Evolutionary conservation across 2,888 invertebrate genomes (phyloP).

Genomic region (Anodontia alba): DNA sequence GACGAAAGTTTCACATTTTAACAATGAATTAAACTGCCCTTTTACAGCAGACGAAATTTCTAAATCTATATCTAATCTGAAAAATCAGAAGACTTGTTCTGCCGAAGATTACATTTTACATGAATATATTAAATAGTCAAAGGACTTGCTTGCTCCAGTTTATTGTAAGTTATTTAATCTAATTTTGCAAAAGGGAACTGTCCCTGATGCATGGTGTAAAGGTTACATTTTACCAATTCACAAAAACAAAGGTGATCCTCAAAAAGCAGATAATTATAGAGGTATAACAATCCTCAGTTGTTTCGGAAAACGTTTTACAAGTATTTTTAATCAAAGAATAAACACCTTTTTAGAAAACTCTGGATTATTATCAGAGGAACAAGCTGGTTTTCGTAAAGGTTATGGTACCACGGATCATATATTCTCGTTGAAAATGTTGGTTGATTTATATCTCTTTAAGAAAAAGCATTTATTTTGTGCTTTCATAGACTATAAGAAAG

Average conservation of each 20-base stretch:
- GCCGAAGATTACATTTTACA: constrained; percentile 1
- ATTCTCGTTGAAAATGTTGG: neutral
- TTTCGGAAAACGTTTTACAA: constrained; percentile 2
- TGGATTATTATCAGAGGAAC: neutral
- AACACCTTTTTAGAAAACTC: neutral
- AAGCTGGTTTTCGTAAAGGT: neutral
- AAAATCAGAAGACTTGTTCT: constrained; percentile 1
- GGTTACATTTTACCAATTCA: constrained; percentile 7
- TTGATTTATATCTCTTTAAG: neutral
- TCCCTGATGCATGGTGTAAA: constrained; percentile 2
- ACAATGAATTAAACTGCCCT: neutral
- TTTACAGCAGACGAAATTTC: neutral
- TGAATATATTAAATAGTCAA: constrained; percentile 9
- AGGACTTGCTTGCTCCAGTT: neutral
- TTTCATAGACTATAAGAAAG: constrained; percentile 7
- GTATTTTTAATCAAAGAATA: constrained; percentile 1
- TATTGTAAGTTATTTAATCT: neutral
- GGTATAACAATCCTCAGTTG: neutral
- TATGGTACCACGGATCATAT: constrained; percentile 10
- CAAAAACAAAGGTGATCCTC: constrained; percentile 1
- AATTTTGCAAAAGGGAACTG: neutral
- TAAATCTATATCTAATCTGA: neutral
- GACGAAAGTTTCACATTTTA: neutral
- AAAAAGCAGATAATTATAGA: constrained; percentile 4
- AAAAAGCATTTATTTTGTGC: neutral